Base-by-base conservation (phyloP, 2,888 invertebrate species). In the Hyles lineata region DNA sequence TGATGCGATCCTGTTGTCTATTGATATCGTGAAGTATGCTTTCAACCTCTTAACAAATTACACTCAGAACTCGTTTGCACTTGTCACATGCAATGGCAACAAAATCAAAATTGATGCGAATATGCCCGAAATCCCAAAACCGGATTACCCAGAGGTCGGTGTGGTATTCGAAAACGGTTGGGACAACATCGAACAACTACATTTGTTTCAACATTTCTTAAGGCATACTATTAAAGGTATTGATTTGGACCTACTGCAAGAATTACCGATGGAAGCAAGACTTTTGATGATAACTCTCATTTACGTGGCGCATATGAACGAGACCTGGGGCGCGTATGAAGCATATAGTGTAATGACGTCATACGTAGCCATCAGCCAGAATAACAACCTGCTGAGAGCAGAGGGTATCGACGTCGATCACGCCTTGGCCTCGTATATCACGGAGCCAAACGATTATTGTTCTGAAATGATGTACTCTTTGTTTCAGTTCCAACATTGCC, bases 81-180 rank as follows among this genome's bases (percentile, higher is more conserved):
- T 67, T 50, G 17, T 55, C 11, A 52, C 50, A 17, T 7, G 35
- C 35, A 72, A 21, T 63, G 55, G 17, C 29, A n/a, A 63, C 5
- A 55, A 35, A 23, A 32, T 58, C 19, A 21, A 63, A 35, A 55
- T 72, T 19, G 62, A 29, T n/a, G 32, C 72, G 11, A 58, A 62
- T n/a, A 63, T 29, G 35, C 55, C 35, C 11, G 55, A 52, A 21
- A 32, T 72, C 35, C 63, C 72, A 23, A 85, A 80, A 72, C 87
- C 87, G 5, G 63, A 35, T 0, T 86, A 84, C 63, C 59, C 76
- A 7, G 83, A 77, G 11, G 19, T 17, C 11, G 72, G 9, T 43
- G 82, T 71, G 67, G 82, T 85, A 5, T 89, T 89, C 71, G 84
- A 85, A 78, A 86, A 86, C 62, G 89, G 88, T 1, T 88, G 88